phyloP scores from a whole-genome alignment of 1,140 invertebrate genomes.

The Panagrolaimus sp. region DNA sequence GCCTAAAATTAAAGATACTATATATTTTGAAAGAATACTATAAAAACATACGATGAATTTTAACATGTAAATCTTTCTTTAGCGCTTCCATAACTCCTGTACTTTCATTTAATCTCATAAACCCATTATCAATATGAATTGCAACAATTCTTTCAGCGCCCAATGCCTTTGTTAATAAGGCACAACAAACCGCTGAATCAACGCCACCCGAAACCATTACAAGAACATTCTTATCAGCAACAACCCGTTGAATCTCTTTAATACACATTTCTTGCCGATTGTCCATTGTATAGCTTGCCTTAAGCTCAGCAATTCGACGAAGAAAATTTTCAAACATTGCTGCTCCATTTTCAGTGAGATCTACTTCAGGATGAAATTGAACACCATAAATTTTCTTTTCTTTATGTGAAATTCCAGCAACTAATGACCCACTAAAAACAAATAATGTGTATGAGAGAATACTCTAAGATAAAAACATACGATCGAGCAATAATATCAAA shows the following conservation, averaged over 20 bases:
- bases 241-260: slow-evolving; percentile 80
- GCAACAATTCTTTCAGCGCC: slow-evolving; percentile 78
- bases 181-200: slow-evolving; percentile 91
- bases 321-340: slow-evolving; percentile 89
- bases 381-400: slow-evolving; percentile 85
- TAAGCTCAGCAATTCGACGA: slow-evolving; percentile 78
- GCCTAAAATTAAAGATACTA: slow-evolving; percentile 28
- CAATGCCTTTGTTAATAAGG: slow-evolving; percentile 82
- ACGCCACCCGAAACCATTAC: slow-evolving; percentile 77
- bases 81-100: slow-evolving; percentile 77
- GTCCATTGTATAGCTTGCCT: slow-evolving; percentile 79
- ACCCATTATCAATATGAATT: slow-evolving; percentile 93
- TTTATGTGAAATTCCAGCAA: slow-evolving; percentile 77
- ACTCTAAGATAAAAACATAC: too few species aligned
- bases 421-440: slow-evolving; percentile 27
- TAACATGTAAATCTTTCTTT: slow-evolving; percentile 60
- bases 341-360: slow-evolving; percentile 83
- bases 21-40: slow-evolving; percentile 13
- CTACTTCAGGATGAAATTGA: slow-evolving; percentile 69
- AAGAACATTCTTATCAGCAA: slow-evolving; percentile 85
- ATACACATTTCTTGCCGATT: slow-evolving; percentile 84
- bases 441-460: too few species aligned
- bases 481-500: slow-evolving; percentile 48
- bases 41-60: slow-evolving; percentile 24
- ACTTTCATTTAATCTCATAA: slow-evolving; percentile 94